These are phyloP conservation scores for Trachelus troglodyta DNA, from an alignment of 2,888 invertebrate species.

Conservation along the genomic window DNA sequence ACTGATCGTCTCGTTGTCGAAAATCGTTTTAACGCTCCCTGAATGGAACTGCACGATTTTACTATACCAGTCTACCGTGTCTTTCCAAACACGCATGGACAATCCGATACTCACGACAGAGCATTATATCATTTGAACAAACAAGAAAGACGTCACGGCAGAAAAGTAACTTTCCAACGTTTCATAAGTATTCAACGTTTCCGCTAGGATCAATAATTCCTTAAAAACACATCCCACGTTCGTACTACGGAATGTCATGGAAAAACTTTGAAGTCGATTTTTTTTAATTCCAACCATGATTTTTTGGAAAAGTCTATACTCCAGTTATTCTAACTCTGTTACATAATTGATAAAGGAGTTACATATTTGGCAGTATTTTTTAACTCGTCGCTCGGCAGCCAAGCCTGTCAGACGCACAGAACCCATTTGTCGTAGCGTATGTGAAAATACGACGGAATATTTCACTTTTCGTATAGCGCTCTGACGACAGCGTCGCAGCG, in stretches of 20 bases:
- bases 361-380: conserved; percentile 51
- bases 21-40: conserved; percentile 35
- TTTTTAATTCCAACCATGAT: background rate
- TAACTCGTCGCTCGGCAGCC: conserved; percentile 43
- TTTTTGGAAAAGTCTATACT: background rate
- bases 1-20: conserved; percentile 38
- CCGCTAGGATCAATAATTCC: background rate
- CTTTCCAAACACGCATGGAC: conserved; percentile 17
- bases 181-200: background rate
- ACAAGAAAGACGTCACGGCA: background rate
- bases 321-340: background rate
- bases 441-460: conserved; percentile 66
- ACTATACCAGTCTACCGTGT: background rate
- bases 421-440: conserved; percentile 62
- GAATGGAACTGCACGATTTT: background rate
- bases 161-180: background rate
- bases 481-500: conserved; percentile 64
- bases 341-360: conserved; percentile 50
- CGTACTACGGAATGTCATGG: too few species aligned
- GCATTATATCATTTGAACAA: background rate
- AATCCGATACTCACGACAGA: conserved; percentile 16
- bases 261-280: background rate
- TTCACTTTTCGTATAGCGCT: conserved; percentile 64
- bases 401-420: conserved; percentile 61
- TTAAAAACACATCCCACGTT: background rate